Evolutionary conservation across 2,113 vertebrate genomes (phyloP).

Genomic region (Regulus satrapa): DNA sequence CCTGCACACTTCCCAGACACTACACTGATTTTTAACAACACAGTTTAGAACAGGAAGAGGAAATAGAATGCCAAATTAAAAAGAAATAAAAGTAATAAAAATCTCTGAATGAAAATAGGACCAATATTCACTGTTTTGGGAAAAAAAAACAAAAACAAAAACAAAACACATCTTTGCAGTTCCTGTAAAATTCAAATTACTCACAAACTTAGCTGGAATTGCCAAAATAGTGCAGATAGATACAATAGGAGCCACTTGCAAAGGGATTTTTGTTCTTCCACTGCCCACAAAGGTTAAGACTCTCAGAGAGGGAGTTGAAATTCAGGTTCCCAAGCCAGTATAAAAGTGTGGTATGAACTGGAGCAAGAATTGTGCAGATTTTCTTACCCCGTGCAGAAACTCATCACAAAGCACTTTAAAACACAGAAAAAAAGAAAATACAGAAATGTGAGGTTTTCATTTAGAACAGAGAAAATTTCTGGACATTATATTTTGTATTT

Average conservation of each 20-base stretch:
- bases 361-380: background rate
- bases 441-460: background rate
- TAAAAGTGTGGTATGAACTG: background rate
- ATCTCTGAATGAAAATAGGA: background rate
- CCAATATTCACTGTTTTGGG: background rate
- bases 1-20: background rate
- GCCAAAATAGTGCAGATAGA: background rate
- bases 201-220: background rate
- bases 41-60: background rate
- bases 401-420: background rate
- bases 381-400: background rate
- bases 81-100: background rate
- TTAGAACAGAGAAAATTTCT: background rate
- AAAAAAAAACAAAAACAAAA: too few species aligned
- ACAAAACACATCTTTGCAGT: accelerated
- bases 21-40: background rate
- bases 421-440: background rate
- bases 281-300: background rate
- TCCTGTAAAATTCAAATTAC: background rate
- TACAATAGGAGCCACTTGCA: background rate
- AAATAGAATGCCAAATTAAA: background rate
- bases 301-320: background rate
- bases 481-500: background rate
- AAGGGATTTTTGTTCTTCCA: background rate
- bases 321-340: background rate